Conservation (phyloP, 2,888 invertebrate genomes). For the Odontomyia ornata region DNA sequence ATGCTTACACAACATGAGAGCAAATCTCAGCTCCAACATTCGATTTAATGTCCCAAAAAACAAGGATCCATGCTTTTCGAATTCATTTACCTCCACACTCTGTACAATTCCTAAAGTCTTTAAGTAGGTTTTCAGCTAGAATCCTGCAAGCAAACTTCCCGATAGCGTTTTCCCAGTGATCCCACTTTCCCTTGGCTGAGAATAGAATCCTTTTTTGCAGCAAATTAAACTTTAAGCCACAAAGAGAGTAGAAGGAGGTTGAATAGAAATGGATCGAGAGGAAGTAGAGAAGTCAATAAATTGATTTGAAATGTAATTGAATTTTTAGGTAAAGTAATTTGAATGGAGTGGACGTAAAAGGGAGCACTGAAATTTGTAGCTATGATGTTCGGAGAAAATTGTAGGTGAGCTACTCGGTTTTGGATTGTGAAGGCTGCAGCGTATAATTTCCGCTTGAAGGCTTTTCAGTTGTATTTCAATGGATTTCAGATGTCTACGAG, state of each 20-base stretch:
- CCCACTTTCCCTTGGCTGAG: background rate
- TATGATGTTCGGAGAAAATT: background rate
- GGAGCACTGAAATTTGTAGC: background rate
- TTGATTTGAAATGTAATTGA: conserved; percentile 28
- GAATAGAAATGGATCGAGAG: background rate
- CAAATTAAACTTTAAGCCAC: conserved; percentile 19
- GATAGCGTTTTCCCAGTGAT: background rate
- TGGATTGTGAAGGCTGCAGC: background rate
- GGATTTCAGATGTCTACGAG: background rate
- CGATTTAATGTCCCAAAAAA: no score
- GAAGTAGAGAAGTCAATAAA: conserved; percentile 21
- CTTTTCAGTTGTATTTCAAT: background rate
- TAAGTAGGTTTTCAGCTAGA: background rate
- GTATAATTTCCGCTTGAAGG: conserved; percentile 8
- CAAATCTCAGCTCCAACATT: no score
- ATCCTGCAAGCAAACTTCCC: background rate
- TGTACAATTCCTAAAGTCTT: background rate
- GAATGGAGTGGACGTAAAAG: background rate
- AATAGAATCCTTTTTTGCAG: background rate
- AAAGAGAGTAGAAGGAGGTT: background rate
- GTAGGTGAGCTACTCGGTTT: background rate
- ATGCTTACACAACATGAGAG: no score
- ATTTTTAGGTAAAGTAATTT: conserved; percentile 25
- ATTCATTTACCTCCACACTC: conserved; percentile 1
- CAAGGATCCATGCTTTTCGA: background rate